These are phyloP conservation scores for Streptopelia turtur DNA, from an alignment of 2,797 vertebrate genomes.

Conservation along the genomic window DNA sequence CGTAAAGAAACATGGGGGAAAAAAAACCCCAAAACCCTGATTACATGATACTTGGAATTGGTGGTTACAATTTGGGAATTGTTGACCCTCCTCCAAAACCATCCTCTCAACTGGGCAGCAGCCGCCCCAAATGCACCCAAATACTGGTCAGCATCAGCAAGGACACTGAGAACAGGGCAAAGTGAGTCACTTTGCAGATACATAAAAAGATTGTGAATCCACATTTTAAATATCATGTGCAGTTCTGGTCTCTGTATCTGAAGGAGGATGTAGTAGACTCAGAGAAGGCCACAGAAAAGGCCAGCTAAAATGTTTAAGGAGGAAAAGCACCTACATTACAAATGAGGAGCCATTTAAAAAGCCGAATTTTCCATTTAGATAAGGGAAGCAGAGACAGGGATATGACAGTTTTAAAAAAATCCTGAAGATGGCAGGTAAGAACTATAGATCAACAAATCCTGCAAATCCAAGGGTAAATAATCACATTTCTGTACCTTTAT, in stretches of 20 bases:
- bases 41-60: not conserved
- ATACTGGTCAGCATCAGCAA: not conserved
- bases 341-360: not conserved
- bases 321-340: not conserved
- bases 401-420: not conserved
- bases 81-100: not conserved
- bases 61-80: not conserved
- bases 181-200: not conserved
- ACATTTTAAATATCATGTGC: not conserved
- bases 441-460: not conserved
- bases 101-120: not conserved
- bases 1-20: not conserved
- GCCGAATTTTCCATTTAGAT: not conserved
- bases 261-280: not conserved
- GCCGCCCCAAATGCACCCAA: not conserved
- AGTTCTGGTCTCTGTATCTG: not conserved
- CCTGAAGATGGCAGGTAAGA: not conserved
- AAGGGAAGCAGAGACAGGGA: not conserved
- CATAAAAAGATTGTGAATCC: not conserved
- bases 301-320: not conserved
- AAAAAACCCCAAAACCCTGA: not conserved
- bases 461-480: not conserved
- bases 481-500: not conserved
- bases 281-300: not conserved
- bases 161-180: not conserved